A percentile compares a stretch with the other conserved stretches of the same genome.
These are phyloP conservation scores for Aplocera efformata DNA, from an alignment of 2,888 invertebrate species.

Conservation along the genomic window DNA sequence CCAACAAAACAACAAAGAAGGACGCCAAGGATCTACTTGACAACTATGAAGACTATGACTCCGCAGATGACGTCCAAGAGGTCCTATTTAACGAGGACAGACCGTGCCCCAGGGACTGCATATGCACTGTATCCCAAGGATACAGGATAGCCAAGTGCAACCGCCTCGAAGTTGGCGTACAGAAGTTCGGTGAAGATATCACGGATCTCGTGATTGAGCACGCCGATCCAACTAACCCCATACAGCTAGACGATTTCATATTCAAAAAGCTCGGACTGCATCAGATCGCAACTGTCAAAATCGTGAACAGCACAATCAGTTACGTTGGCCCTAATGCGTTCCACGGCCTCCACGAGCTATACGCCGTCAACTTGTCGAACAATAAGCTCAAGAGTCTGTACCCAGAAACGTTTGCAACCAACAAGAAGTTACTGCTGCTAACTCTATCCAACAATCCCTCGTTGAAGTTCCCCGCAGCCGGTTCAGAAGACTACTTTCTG, in stretches of 20 bases:
- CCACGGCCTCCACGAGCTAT: conserved; percentile 83
- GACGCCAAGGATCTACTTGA: conserved; percentile 55
- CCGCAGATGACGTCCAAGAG: conserved; percentile 66
- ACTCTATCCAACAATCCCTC: conserved; percentile 84
- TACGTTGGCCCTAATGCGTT: conserved; percentile 85
- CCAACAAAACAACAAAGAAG: conserved; percentile 62
- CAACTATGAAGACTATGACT: conserved; percentile 69
- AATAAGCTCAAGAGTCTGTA: conserved; percentile 84
- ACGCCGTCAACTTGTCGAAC: conserved; percentile 85
- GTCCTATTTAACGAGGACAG: conserved; percentile 70
- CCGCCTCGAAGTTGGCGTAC: conserved; percentile 83
- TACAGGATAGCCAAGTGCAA: conserved; percentile 84
- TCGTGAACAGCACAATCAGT: conserved; percentile 84
- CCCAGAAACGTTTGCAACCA: conserved; percentile 85
- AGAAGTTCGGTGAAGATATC: conserved; percentile 84
- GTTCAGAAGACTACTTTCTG: conserved; percentile 72
- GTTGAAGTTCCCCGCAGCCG: conserved; percentile 68
- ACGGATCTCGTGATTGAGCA: conserved; percentile 84
- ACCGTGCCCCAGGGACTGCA: conserved; percentile 83
- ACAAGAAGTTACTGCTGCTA: conserved; percentile 83
- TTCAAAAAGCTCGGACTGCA: conserved; percentile 83
- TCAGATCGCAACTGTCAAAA: conserved; percentile 83
- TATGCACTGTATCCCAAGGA: conserved; percentile 81
- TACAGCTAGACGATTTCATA: conserved; percentile 81
- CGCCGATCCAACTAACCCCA: conserved; percentile 78